Percentiles rank a stretch among this genome's conserved stretches.
Conservation (phyloP, 2,888 invertebrate species). For the Drosophila siamana region DNA sequence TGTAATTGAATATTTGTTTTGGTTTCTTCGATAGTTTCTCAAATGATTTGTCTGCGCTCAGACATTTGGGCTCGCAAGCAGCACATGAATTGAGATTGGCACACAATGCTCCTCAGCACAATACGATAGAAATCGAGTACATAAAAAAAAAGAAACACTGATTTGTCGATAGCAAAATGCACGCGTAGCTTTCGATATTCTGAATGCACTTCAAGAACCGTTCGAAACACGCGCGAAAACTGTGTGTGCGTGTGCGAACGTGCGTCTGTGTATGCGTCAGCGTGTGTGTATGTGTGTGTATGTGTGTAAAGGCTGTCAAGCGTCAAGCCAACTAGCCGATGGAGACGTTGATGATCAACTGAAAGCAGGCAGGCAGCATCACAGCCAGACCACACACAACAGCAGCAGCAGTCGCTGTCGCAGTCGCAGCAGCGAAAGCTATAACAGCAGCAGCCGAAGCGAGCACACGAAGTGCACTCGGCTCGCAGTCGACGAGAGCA, state of each 20-base stretch:
- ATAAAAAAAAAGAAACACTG: constrained; percentile 21
- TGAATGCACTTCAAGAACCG: constrained; percentile 24
- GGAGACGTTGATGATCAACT: constrained; percentile 75
- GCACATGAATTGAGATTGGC: constrained; percentile 11
- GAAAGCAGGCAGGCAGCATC: constrained; percentile 47
- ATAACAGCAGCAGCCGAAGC: constrained; percentile 1
- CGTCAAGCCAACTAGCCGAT: constrained; percentile 62
- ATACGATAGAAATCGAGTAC: constrained; percentile 13
- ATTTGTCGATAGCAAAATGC: constrained; percentile 1
- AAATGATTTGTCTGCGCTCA: constrained; percentile 28
- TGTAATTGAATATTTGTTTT: neutral
- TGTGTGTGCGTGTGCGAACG: neutral
- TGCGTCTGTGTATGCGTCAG: constrained; percentile 12
- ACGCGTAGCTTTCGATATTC: neutral
- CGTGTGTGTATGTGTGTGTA: constrained; percentile 11
- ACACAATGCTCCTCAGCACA: constrained; percentile 34
- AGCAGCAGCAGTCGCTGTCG: constrained; percentile 10
- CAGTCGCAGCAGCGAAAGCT: neutral
- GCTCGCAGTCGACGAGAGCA: neutral
- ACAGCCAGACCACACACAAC: constrained; percentile 17
- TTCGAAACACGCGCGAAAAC: constrained; percentile 32
- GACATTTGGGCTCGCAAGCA: constrained; percentile 27
- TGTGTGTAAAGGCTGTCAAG: constrained; percentile 13
- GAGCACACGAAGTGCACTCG: constrained; percentile 18
- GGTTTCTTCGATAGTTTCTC: constrained; percentile 34